Base-by-base conservation (phyloP, 2,797 vertebrate species). In the Peromyscus melanophrys region DNA sequence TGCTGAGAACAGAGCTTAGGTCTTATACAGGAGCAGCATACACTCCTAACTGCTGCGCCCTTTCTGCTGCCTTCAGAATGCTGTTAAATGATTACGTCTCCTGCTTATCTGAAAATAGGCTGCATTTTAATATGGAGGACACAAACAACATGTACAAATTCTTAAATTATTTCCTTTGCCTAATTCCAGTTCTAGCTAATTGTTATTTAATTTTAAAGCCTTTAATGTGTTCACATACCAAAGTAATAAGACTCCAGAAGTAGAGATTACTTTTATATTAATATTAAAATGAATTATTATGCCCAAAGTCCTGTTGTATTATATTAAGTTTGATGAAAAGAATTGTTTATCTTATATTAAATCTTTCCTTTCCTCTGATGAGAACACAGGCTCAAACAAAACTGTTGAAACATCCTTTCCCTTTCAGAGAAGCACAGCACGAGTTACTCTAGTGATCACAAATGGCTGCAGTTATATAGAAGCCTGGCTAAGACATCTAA, bases 341-440 rank as follows among this genome's bases (percentile, higher is more conserved):
- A 93, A 92, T 90, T 96, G 52, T 93, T 97, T 97, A 94, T 95
- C 71, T 96, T 89, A 89, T 80, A 95, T 95, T 95, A 97, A 95
- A 97, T 96, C 92, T 94, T 94, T 76, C 34, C 21, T 87, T 95
- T 61, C 40, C 57, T 95, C 49, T 57, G 80, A 11, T 92, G 49
- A 97, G 82, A 94, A 86, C 43, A 89, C 76, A 92, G 61, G 49
- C 81, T 86, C 69, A 90, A 96, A 75, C 29, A 89, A 96, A 95
- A 94, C 80, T 88, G 49, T 84, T 88, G 31, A 92, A 23, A 69
- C 87, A 31, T 55, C 23, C 1, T 94, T 96, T 95, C 13, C 43
- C 31, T 89, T 96, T 95, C 69, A 90, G 90, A 96, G 40, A 23
- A 63, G 16, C 21, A 82, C 14, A 89, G 69, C 80, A 12, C 40